A percentile compares a stretch with the other conserved stretches of the same genome.
Conservation (phyloP, 2,113 vertebrate species). For the Etia nguti region DNA sequence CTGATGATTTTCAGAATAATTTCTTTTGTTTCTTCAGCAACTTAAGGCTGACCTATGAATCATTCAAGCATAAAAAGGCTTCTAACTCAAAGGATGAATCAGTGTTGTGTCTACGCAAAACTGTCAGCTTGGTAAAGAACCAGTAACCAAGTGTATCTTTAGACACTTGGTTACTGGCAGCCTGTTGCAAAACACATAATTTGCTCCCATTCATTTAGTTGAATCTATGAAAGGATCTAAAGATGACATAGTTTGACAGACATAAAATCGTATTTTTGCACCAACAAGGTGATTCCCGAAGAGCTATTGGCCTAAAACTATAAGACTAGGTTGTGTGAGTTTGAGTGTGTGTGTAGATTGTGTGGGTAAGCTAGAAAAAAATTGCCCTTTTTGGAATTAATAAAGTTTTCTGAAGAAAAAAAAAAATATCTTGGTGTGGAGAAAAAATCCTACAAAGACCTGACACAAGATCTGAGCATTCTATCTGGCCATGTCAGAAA, state of each 20-base stretch:
- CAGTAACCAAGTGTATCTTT: neutral
- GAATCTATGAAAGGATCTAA: neutral
- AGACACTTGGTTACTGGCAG: neutral
- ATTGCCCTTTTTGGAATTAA: neutral
- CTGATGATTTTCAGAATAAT: neutral
- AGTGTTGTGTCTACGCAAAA: neutral
- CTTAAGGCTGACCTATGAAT: neutral
- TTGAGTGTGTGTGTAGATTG: neutral
- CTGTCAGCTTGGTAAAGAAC: neutral
- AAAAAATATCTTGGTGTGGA: neutral
- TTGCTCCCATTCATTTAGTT: neutral
- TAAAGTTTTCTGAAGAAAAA: neutral
- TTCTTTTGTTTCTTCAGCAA: neutral
- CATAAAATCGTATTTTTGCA: neutral
- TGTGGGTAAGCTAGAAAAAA: neutral
- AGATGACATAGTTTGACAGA: neutral
- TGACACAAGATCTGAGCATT: neutral
- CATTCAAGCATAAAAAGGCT: neutral
- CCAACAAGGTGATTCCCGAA: neutral
- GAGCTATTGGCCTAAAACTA: neutral
- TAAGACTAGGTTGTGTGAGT: neutral
- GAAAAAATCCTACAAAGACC: neutral
- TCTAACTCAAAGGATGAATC: neutral
- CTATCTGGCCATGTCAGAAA: neutral
- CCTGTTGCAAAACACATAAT: neutral